These are phyloP conservation scores for Stylophora pistillata DNA, from an alignment of 64 coral and sea anemone species.

Conservation along the genomic window DNA sequence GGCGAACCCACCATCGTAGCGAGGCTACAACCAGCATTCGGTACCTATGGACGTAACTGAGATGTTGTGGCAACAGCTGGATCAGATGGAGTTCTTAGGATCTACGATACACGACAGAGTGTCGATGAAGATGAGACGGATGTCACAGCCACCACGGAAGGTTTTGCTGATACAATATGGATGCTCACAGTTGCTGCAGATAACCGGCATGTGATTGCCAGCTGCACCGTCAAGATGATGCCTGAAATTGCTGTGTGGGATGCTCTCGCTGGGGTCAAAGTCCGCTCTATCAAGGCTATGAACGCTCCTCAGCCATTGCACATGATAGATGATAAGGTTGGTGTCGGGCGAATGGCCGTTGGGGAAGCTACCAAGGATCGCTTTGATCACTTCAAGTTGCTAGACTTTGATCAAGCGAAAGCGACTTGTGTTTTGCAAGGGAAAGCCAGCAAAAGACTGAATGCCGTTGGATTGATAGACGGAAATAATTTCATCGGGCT, in stretches of 20 bases:
- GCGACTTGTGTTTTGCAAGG: conserved; percentile 66
- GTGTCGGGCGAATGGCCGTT: conserved; percentile 31
- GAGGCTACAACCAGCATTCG: conserved; percentile 30
- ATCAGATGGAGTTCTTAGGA: conserved; percentile 14
- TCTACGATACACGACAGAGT: conserved; percentile 5
- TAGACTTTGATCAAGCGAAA: conserved; percentile 71
- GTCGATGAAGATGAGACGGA: conserved; percentile 40
- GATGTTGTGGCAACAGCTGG: conserved; percentile 4
- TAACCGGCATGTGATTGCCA: conserved; percentile 41
- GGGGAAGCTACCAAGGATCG: conserved; percentile 50
- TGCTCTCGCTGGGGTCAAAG: conserved; percentile 30
- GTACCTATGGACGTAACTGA: conserved; percentile 3
- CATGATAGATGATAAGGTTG: conserved; percentile 31
- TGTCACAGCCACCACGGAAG: background rate
- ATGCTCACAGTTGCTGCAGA: conserved; percentile 12
- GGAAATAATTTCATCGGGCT: conserved; percentile 65
- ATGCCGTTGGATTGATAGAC: conserved; percentile 86
- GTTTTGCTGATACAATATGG: conserved; percentile 42
- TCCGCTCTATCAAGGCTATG: conserved; percentile 19
- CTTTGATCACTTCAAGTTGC: conserved; percentile 69
- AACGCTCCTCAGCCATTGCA: conserved; percentile 28
- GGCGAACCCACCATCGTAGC: conserved; percentile 7
- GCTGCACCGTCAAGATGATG: conserved; percentile 19
- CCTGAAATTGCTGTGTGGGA: conserved; percentile 54
- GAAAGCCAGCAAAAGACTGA: conserved; percentile 86